Percentiles rank a stretch among this genome's conserved stretches.
Conservation (phyloP, 2,888 invertebrate species). For the Ferrisia virgata region DNA sequence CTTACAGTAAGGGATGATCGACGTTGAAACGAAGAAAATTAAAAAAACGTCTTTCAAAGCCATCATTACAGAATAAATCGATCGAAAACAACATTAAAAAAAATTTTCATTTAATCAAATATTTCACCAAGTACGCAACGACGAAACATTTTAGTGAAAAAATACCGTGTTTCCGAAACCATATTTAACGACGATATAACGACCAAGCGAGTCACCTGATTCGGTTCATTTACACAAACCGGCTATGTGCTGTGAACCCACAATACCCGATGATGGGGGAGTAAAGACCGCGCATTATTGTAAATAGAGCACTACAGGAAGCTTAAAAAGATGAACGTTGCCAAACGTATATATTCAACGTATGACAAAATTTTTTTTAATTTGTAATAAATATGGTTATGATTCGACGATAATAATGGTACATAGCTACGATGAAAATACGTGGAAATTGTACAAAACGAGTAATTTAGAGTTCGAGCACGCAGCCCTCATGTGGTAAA, state of each 20-base stretch:
- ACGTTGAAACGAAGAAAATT: neutral
- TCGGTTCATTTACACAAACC: slow-evolving; percentile 45
- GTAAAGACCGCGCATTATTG: slow-evolving; percentile 43
- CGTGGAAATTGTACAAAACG: neutral
- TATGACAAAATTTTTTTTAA: slow-evolving; percentile 5
- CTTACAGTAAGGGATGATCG: neutral
- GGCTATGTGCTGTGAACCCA: slow-evolving; percentile 40
- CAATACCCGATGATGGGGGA: slow-evolving; percentile 39
- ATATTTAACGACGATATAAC: slow-evolving; percentile 33
- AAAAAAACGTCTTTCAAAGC: neutral
- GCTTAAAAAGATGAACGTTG: slow-evolving; percentile 20
- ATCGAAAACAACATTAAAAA: neutral
- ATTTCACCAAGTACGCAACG: slow-evolving; percentile 7
- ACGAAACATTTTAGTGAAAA: neutral
- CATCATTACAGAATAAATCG: neutral
- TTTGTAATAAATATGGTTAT: neutral
- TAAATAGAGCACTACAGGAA: slow-evolving; percentile 30
- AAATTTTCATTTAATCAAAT: neutral
- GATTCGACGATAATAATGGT: neutral
- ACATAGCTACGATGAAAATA: neutral
- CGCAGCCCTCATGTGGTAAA: slow-evolving; percentile 16
- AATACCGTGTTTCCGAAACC: slow-evolving; percentile 32
- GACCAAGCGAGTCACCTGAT: slow-evolving; percentile 39
- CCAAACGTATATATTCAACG: slow-evolving; percentile 25
- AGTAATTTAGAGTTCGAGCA: slow-evolving; percentile 6